Evolutionary conservation across 2,113 vertebrate genomes (phyloP).

Genomic region (Megalops atlanticus): DNA sequence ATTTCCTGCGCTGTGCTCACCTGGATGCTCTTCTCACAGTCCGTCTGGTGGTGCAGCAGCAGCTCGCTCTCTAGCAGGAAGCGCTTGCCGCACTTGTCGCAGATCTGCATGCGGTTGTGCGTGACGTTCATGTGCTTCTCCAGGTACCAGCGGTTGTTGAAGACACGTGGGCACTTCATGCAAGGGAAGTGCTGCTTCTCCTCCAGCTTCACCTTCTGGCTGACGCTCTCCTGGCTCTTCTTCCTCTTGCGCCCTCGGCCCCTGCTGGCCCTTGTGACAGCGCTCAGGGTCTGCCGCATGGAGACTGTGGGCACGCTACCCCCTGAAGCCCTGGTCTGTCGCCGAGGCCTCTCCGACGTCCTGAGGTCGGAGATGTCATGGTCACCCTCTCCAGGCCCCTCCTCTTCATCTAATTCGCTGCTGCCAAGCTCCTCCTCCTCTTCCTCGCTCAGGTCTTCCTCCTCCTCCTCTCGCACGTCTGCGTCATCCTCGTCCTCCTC

Average conservation of each 20-base stretch:
- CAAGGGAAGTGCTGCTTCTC: constrained; percentile 80
- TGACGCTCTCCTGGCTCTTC: constrained; percentile 66
- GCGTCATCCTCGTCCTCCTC: constrained; percentile 29
- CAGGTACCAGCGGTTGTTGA: constrained; percentile 88
- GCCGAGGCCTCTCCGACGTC: constrained; percentile 46
- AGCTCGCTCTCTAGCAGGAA: constrained; percentile 84
- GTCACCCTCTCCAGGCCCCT: constrained; percentile 51
- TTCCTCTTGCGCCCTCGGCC: constrained; percentile 64
- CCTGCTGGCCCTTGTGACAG: constrained; percentile 43
- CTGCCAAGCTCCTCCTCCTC: constrained; percentile 41
- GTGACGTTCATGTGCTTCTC: constrained; percentile 86
- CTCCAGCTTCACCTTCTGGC: constrained; percentile 78
- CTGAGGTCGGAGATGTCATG: constrained; percentile 44
- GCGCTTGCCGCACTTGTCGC: constrained; percentile 81
- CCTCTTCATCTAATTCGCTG: constrained; percentile 50
- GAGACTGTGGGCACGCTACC: constrained; percentile 62
- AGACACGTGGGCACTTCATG: constrained; percentile 80
- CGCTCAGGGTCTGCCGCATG: constrained; percentile 56
- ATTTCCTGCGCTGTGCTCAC: constrained; percentile 46
- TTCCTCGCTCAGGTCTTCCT: constrained; percentile 35
- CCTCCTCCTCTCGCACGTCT: constrained; percentile 31
- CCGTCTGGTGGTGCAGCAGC: constrained; percentile 81
- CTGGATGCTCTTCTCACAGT: constrained; percentile 87
- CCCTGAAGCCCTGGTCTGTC: constrained; percentile 51
- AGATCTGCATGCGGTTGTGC: constrained; percentile 84